These are phyloP conservation scores for Pogonocichla stellata DNA, from an alignment of 2,113 vertebrate genomes.

Conservation along the genomic window DNA sequence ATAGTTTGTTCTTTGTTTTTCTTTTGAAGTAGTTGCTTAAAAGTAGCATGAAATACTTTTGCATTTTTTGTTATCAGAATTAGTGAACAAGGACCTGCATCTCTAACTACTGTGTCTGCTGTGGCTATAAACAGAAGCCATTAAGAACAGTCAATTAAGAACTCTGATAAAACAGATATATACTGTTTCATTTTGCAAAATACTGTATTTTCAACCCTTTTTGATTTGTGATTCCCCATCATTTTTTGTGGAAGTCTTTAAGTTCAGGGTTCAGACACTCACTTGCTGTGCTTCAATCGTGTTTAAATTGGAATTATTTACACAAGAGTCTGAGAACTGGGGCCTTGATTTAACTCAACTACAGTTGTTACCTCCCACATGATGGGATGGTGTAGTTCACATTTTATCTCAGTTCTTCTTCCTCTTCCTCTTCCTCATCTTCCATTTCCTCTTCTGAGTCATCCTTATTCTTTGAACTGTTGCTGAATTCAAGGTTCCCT, in stretches of 20 bases:
- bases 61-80: not conserved
- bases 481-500: conserved; percentile 76
- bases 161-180: not conserved
- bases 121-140: not conserved
- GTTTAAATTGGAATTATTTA: not conserved
- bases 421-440: conserved; percentile 67
- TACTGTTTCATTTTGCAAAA: not conserved
- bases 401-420: conserved; percentile 49
- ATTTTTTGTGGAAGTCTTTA: not conserved
- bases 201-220: not conserved
- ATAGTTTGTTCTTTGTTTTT: not conserved
- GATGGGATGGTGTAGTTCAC: conserved; percentile 30
- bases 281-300: not conserved
- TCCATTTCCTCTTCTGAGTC: conserved; percentile 67
- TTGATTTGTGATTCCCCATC: not conserved
- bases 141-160: not conserved
- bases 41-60: not conserved
- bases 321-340: not conserved
- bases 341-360: not conserved
- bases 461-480: conserved; percentile 67
- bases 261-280: not conserved
- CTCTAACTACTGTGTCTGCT: not conserved
- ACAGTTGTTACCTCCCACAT: conserved; percentile 19
- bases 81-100: not conserved
- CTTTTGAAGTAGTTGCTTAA: not conserved